Evolutionary conservation across 2,888 invertebrate species (phyloP).

Genomic region (Synergus laeviventris): DNA sequence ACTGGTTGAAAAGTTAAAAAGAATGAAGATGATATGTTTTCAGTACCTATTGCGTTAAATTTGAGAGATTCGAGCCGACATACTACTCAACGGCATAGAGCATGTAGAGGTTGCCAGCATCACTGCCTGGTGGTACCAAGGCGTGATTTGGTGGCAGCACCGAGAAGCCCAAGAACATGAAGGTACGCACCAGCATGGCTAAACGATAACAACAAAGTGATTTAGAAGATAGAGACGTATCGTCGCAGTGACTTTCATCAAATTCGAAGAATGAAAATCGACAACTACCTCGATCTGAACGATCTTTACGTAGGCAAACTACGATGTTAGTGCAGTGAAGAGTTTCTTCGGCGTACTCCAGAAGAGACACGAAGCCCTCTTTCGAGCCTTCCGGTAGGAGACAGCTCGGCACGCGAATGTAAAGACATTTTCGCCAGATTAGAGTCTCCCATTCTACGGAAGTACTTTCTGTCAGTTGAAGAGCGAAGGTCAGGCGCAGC

Average conservation of each 20-base stretch:
- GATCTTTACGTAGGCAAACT: conserved; percentile 89
- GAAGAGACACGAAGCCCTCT: conserved; percentile 94
- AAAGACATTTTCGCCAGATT: conserved; percentile 87
- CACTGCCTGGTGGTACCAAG: conserved; percentile 83
- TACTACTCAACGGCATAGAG: conserved; percentile 78
- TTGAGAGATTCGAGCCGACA: conserved; percentile 64
- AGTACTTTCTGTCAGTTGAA: conserved; percentile 87
- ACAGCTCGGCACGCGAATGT: conserved; percentile 91
- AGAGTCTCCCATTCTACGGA: conserved; percentile 92
- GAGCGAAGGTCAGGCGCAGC: conserved; percentile 85
- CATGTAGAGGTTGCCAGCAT: conserved; percentile 82
- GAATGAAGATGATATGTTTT: conserved; percentile 38
- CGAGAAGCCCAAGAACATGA: conserved; percentile 97
- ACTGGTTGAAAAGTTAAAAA: conserved; percentile 36
- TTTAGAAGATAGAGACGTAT: conserved; percentile 51
- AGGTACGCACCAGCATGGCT: conserved; percentile 92
- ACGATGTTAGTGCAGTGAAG: conserved; percentile 89
- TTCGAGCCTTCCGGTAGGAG: conserved; percentile 94
- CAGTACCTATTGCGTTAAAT: conserved; percentile 70
- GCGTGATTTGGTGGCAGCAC: conserved; percentile 88
- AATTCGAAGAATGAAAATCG: conserved; percentile 36
- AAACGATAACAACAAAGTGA: conserved; percentile 42
- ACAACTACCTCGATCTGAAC: conserved; percentile 84
- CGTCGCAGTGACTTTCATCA: conserved; percentile 21
- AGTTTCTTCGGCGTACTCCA: conserved; percentile 97